Percentiles rank a stretch among this genome's conserved stretches.
Conservation (phyloP, 2,797 vertebrate genomes). For the Girardinus metallicus region DNA sequence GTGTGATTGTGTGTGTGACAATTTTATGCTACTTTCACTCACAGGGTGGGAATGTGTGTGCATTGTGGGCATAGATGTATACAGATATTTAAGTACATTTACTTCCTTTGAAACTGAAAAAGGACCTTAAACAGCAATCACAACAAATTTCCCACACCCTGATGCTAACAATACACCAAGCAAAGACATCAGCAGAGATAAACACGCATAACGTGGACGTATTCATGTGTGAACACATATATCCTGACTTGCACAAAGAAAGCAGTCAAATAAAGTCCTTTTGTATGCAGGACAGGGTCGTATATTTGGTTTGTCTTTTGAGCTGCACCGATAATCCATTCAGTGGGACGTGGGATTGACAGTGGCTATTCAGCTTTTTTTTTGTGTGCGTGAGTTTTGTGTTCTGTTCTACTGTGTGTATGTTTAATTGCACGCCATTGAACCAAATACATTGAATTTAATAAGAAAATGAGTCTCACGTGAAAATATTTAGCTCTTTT, state of each 20-base stretch:
- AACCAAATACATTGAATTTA: conserved; percentile 24
- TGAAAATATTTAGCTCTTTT: conserved; percentile 22
- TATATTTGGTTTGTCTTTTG: conserved; percentile 66
- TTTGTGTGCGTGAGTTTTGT: conserved; percentile 7
- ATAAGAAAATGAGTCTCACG: conserved; percentile 11
- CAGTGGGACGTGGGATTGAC: conserved; percentile 29
- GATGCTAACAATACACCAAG: conserved; percentile 23
- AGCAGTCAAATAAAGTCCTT: conserved; percentile 52
- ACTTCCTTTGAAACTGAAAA: conserved; percentile 13
- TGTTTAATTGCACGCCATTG: conserved; percentile 31
- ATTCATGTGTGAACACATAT: conserved; percentile 31
- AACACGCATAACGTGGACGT: conserved; percentile 23
- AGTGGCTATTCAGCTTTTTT: conserved; percentile 34
- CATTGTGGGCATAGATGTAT: conserved; percentile 17
- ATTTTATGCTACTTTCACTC: conserved; percentile 72
- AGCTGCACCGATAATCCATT: conserved; percentile 59
- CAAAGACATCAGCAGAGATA: conserved; percentile 18
- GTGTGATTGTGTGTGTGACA: conserved; percentile 34
- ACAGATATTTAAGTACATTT: conserved; percentile 5
- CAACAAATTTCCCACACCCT: conserved; percentile 23
- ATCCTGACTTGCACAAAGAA: conserved; percentile 49
- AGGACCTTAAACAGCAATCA: conserved; percentile 36
- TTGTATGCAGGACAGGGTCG: conserved; percentile 53
- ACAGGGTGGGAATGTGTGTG: conserved; percentile 40
- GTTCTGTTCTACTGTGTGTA: conserved; percentile 27